Conservation (phyloP, 2,797 vertebrate genomes). For the Molossus molossus region DNA sequence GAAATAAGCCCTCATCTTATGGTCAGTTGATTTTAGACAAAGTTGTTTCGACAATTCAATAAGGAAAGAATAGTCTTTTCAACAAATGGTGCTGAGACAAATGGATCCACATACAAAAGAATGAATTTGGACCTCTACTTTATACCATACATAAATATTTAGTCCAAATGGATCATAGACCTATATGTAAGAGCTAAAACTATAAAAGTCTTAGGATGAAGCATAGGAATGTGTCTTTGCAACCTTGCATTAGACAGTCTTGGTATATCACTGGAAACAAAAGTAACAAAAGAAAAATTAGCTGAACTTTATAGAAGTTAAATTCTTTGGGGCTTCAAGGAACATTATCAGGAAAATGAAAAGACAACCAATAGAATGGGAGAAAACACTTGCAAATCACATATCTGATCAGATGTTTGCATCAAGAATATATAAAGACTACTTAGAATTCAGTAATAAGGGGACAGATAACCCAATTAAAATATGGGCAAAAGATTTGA, state of each 20-base stretch:
- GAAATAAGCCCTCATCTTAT: too few species aligned
- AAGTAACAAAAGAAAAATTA: neutral
- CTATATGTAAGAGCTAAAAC: constrained; percentile 34
- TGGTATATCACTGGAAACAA: constrained; percentile 25
- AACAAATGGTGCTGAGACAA: constrained; percentile 20
- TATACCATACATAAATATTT: neutral
- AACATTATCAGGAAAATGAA: constrained; percentile 54
- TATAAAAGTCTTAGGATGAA: constrained; percentile 42
- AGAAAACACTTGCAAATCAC: constrained; percentile 16
- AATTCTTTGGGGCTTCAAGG: neutral
- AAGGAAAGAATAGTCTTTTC: constrained; percentile 34
- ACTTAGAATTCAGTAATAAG: constrained; percentile 21
- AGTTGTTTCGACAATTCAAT: neutral
- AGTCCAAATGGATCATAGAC: constrained; percentile 47
- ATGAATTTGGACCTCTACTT: constrained; percentile 35
- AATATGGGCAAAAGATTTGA: neutral
- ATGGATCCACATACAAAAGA: constrained; percentile 42
- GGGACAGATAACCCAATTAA: constrained; percentile 24
- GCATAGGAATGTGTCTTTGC: neutral
- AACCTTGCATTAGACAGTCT: constrained; percentile 28
- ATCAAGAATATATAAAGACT: constrained; percentile 56
- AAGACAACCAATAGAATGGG: neutral
- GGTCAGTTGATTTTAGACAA: neutral
- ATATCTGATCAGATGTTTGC: neutral
- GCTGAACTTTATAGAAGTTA: constrained; percentile 37